Evolutionary conservation across 1,140 invertebrate genomes (phyloP), one percentile per base, ranked within the genome.

Genomic region (Rhopalosiphum padi): DNA sequence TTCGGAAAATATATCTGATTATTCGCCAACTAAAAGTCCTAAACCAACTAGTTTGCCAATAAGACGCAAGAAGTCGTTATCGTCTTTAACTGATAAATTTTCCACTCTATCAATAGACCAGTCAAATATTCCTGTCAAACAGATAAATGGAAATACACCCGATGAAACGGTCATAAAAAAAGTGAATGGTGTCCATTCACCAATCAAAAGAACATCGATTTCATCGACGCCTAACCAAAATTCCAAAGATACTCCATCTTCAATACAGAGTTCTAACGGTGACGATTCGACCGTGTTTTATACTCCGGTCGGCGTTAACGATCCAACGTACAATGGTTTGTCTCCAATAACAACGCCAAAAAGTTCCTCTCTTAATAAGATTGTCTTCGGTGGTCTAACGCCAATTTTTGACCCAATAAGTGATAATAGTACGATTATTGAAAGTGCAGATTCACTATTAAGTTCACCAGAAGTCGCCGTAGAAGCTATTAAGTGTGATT

Each of bases 401-500:
- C 91, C 91, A 43, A 55, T 41, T 41, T 53, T 85, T 18, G 48
- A 86, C 22, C 2, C 68, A 8, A 23, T 60, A 30, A 85, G 48
- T 55, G 82, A 92, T 30, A 53, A 15, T 23, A 86, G 37, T 55
- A 86, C 48, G 11, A 55, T 86, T 43, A 8, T 37, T 48, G 82
- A 93, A 21, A 51, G 35, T 48, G 35, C 18, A 3, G 82, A 93
- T 22, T 93, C 82, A 1, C 15, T 90, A 7, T 90, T 60, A 41
- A 90, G 89, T 41, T 90, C 89, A 2, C 89, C 89, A 1, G 90
- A 83, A 83, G 43, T 83, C n/a, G 90, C 90, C n/a, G 25, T 83
- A n/a, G 90, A 92, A 83, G 89, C 89, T 21, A 90, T 90, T 25
- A 68, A 90, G 23, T 90, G 89, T 43, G 41, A 90, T 90, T 90